Base-by-base conservation (phyloP, 64 coral and sea anemone genomes). In the Montipora efflorescens region DNA sequence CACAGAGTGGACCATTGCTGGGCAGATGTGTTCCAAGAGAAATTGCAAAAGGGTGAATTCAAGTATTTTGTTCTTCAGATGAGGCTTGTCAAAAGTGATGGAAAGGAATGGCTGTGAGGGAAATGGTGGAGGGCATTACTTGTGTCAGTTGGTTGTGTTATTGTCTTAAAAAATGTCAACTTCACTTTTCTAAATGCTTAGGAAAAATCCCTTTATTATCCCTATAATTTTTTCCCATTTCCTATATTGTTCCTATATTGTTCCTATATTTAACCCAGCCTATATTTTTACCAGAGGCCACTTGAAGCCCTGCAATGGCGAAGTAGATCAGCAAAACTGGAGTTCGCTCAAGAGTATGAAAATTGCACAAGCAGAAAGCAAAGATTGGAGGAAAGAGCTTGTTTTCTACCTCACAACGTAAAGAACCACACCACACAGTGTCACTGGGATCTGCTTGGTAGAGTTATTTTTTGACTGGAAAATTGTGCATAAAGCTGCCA, bases 61-160 rank as follows among this genome's bases (percentile, higher is more conserved):
- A 36, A 64, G 57, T 94, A 89, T 76, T 80, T 78, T 48, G 49
- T 90, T 94, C 87, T 94, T 48, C 87, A 58, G 67, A 94, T 1
- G 28, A 28, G 82, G 86, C 87, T 87, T 4, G 44, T 81, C 47
- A 91, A 81, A 49, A 68, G 76, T 36, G 13, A 14, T 68, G 5
- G 66, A 16, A 1, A 14, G 66, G 66, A 68, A 68, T 68, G 66
- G 66, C 13, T 68, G 19, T 68, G 66, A 68, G 18, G 66, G 66
- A 15, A 14, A 68, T 15, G 13, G 66, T 16, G 66, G 66, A 68
- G 66, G 66, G 7, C 66, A 15, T 68, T 68, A n/a, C 19, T 18
- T 68, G 1, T 68, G 8, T 68, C 18, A 9, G 52, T 55, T 55
- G 52, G 3, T 55, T 55, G 52, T 55, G 6, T 7, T 9, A 55